Conservation (phyloP, 1,140 invertebrate species). For the Periplaneta americana region DNA sequence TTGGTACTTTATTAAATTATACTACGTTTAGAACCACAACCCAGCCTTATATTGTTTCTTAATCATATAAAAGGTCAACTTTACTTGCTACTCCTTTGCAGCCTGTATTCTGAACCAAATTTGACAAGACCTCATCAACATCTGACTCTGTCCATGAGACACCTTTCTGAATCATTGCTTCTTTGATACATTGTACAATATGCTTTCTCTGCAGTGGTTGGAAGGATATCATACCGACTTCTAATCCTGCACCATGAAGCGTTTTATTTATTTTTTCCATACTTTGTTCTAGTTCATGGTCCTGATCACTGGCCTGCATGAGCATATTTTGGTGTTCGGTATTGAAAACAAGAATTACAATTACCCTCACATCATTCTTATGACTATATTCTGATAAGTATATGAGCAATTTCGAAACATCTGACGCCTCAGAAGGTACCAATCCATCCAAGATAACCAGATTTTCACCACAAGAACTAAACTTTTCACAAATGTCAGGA, state of each 20-base stretch:
- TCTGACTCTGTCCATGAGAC: not conserved
- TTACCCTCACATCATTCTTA: not conserved
- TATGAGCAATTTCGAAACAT: not conserved
- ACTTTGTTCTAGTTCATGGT: not conserved
- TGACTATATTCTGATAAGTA: not conserved
- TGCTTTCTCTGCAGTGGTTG: not conserved
- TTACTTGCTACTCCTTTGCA: not conserved
- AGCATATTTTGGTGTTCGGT: not conserved
- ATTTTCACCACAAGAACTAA: not conserved
- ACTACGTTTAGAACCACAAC: no score
- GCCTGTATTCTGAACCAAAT: not conserved
- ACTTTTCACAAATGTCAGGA: not conserved
- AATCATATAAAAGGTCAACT: not conserved
- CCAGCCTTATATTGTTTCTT: not conserved
- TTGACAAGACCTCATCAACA: not conserved
- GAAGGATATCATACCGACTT: not conserved
- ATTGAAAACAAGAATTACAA: not conserved
- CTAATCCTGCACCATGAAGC: not conserved
- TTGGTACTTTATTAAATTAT: no score
- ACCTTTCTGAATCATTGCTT: not conserved
- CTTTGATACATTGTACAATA: not conserved
- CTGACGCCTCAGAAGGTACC: not conserved
- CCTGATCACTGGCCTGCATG: no score
- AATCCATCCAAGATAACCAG: constrained; percentile 1
- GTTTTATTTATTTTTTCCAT: not conserved